Evolutionary conservation across 53 echinoderm and acorn worm genomes (phyloP), one percentile per base, ranked within the genome.

Genomic region (Echinarachnius parma): DNA sequence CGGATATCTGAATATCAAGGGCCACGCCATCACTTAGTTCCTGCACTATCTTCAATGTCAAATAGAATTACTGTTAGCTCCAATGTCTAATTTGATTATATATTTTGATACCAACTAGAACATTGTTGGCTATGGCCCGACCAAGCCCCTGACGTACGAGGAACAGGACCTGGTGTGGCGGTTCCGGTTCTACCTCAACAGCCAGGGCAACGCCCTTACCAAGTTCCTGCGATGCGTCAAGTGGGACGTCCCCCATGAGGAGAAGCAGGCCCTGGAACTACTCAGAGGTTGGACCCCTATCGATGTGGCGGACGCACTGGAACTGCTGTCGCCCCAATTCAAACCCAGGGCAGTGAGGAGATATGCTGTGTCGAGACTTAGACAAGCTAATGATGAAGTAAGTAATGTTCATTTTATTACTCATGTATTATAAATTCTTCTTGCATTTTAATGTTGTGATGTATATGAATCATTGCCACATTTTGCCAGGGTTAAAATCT

Each of bases 191-290:
- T 98, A 92, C 45, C 83, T 98, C 39, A 92, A 91, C 81, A 88
- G 85, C 75, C 98, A 98, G 77, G 92, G 88, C 69, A 82, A 79
- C 33, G 98, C 98, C 19, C 83, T 98, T 31, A 98, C 98, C 19
- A 98, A 98, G 86, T 98, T 98, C 72, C 81, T 98, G 26, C 92
- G 92, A 59, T 91, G 91, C 48, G 91, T 92, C 25, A 98, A 98
- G 56, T 98, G 98, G 98, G 88, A 91, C 52, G 85, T 92, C 11
- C 71, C 88, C 11, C 98, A 85, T 58, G 96, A 98, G 66, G 98
- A 87, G 60, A 85, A 79, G 34, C 98, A 98, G 59, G 98, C 91
- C 5, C 39, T 98, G 52, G 96, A 98, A 33, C 66, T 98, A 14
- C 80, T 92, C 24, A 42, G 83, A 48, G 82, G 66, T 33, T 98